Percentiles rank a stretch among this genome's conserved stretches.
phyloP scores from a whole-genome alignment of 2,797 vertebrate genomes.

The Hipposideros larvatus region DNA sequence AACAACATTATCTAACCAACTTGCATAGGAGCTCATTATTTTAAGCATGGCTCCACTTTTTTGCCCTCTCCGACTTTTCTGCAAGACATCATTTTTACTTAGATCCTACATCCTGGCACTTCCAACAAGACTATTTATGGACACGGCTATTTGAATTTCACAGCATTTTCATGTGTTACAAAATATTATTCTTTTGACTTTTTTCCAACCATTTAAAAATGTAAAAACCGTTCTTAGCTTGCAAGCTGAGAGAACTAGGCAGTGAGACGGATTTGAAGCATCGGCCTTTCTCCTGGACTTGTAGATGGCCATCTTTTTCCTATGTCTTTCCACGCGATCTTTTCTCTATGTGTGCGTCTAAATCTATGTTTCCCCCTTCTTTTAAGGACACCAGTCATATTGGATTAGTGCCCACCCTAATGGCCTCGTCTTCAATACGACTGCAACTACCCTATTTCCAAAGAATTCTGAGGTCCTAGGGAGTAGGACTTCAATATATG shows the following conservation, averaged over 20 bases:
- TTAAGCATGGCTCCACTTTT: background rate
- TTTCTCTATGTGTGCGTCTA: background rate
- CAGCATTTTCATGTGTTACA: background rate
- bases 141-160: background rate
- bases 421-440: background rate
- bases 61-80: background rate
- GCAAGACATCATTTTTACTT: conserved; percentile 1
- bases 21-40: background rate
- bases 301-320: background rate
- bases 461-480: background rate
- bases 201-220: background rate
- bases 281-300: background rate
- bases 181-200: background rate
- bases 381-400: background rate
- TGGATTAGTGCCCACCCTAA: background rate
- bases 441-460: background rate
- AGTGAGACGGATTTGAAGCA: background rate
- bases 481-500: background rate
- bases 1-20: background rate
- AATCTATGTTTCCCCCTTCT: background rate
- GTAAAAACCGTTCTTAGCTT: background rate
- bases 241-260: background rate
- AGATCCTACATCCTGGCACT: background rate
- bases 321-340: background rate
- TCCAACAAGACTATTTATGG: background rate